A percentile compares a stretch with the other conserved stretches of the same genome.
Evolutionary conservation across 2,797 vertebrate species (phyloP).

Genomic region (Pipistrellus pygmaeus): DNA sequence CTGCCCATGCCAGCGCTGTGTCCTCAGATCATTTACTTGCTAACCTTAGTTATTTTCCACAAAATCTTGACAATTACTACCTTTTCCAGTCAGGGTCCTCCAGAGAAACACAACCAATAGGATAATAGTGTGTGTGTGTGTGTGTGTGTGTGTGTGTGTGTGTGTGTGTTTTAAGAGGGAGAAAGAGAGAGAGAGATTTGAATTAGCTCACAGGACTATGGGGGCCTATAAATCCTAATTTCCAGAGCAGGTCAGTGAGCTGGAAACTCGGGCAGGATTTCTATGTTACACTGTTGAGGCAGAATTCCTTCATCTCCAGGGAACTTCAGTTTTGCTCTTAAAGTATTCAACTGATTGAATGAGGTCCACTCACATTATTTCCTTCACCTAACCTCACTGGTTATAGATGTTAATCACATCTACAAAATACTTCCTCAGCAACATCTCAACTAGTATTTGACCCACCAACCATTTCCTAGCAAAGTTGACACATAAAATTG

Average conservation of each 20-base stretch:
- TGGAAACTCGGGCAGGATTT: background rate
- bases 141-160: too few relatives aligned
- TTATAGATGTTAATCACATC: background rate
- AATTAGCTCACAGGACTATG: background rate
- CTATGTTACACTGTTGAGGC: background rate
- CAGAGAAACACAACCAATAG: background rate
- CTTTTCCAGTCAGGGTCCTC: background rate
- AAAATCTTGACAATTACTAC: background rate
- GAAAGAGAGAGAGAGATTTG: background rate
- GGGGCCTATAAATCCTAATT: background rate
- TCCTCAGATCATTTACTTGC: background rate
- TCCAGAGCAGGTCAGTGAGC: background rate
- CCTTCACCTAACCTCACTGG: background rate
- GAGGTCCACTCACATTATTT: background rate
- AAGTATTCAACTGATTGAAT: background rate
- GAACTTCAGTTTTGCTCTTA: background rate
- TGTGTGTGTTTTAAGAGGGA: background rate
- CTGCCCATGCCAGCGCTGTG: background rate
- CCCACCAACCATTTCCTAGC: background rate
- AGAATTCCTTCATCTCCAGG: background rate
- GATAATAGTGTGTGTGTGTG: background rate
- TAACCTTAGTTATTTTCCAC: background rate
- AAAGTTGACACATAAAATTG: background rate
- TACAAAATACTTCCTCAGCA: background rate
- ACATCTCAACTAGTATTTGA: background rate